These are phyloP conservation scores for Ectobius pallidus DNA, from an alignment of 2,888 invertebrate genomes.

Conservation along the genomic window DNA sequence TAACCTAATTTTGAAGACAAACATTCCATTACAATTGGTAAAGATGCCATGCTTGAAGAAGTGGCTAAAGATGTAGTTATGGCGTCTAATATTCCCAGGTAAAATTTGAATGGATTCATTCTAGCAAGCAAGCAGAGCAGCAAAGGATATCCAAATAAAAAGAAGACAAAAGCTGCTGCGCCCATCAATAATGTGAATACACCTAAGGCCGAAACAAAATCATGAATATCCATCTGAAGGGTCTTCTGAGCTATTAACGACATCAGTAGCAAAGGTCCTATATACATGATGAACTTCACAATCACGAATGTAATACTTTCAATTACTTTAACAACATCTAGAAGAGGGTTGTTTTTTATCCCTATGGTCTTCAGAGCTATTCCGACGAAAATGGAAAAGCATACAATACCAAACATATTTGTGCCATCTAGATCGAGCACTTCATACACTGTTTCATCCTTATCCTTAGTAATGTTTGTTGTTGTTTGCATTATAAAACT, in stretches of 20 bases:
- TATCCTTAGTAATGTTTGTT: too few relatives aligned
- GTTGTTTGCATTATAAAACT: too few relatives aligned
- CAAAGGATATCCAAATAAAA: background rate
- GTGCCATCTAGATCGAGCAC: too few relatives aligned
- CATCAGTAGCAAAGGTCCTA: background rate
- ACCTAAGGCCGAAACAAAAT: background rate
- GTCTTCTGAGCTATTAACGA: background rate
- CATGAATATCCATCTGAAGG: background rate
- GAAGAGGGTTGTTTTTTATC: background rate
- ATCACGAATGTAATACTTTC: background rate
- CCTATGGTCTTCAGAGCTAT: background rate
- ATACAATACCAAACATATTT: too few relatives aligned
- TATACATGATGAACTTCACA: background rate
- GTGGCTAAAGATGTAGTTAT: background rate
- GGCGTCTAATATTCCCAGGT: background rate
- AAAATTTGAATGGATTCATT: background rate
- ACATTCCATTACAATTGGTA: background rate
- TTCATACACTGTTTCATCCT: too few relatives aligned
- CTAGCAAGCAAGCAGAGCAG: background rate
- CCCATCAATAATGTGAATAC: background rate
- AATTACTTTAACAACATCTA: background rate
- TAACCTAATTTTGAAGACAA: background rate
- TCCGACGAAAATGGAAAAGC: too few relatives aligned
- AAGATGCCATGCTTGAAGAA: background rate
- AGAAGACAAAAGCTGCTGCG: background rate